Evolutionary conservation across 2,888 invertebrate species (phyloP).

Genomic region (Isoperla grammatica): DNA sequence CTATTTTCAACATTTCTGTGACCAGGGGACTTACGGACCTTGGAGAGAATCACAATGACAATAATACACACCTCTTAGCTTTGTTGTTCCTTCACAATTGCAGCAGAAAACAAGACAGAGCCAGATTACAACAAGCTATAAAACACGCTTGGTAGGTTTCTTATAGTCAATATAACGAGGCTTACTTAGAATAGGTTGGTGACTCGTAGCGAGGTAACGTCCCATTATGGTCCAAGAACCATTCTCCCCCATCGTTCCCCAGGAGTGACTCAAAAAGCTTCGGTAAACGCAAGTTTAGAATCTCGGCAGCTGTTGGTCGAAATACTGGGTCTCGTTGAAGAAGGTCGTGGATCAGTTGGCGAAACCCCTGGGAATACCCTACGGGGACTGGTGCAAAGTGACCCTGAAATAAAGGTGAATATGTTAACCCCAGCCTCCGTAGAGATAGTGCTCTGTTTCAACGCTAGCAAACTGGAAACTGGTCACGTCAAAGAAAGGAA

Average conservation of each 20-base stretch:
- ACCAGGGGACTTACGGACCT: no score
- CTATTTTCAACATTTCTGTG: no score
- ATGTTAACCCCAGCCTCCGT: no score
- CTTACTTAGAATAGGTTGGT: not conserved
- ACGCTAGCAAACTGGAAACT: no score
- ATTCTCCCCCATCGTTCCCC: conserved; percentile 20
- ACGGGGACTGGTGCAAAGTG: conserved; percentile 60
- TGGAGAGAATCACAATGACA: no score
- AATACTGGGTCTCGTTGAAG: conserved; percentile 56
- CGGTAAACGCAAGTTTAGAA: conserved; percentile 51
- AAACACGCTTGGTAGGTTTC: no score
- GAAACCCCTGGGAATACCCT: conserved; percentile 58
- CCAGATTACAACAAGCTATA: no score
- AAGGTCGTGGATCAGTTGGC: conserved; percentile 55
- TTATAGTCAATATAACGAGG: no score
- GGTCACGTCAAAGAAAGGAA: no score
- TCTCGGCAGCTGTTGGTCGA: conserved; percentile 57
- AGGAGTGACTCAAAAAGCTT: conserved; percentile 38
- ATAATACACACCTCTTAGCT: not conserved
- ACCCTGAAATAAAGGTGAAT: conserved; percentile 53
- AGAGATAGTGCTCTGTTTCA: no score
- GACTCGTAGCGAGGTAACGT: not conserved
- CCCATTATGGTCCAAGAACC: conserved; percentile 21
- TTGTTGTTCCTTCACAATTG: not conserved
- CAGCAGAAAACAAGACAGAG: no score